Conservation (phyloP, 2,113 vertebrate species). For the Rhombomys opimus region DNA sequence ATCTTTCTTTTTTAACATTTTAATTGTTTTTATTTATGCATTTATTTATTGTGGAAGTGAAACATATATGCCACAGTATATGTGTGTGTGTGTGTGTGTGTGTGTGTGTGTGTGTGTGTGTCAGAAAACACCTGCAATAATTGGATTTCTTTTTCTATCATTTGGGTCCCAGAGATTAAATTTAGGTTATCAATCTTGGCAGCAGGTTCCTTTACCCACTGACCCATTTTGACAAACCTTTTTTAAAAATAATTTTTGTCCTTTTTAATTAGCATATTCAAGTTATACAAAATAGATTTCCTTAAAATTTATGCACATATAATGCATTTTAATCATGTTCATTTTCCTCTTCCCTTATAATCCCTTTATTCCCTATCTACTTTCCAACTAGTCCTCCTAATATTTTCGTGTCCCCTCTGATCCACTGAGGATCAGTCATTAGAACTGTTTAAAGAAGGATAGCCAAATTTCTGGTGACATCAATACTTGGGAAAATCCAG, state of each 20-base stretch:
- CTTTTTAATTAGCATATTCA: background rate
- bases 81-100: background rate
- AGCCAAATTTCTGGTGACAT: background rate
- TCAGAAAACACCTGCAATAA: background rate
- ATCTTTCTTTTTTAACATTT: background rate
- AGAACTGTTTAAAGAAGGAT: background rate
- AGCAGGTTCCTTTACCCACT: background rate
- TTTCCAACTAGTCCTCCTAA: background rate
- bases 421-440: background rate
- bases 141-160: background rate
- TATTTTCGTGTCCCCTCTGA: too few species aligned
- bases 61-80: background rate
- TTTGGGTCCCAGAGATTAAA: background rate
- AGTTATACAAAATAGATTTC: background rate
- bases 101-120: background rate
- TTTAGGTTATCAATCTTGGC: background rate
- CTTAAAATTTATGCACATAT: background rate
- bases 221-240: background rate
- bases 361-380: background rate
- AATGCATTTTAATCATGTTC: background rate
- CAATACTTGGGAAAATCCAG: background rate
- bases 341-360: background rate
- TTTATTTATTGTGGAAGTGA: background rate
- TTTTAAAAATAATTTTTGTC: background rate
- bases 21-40: background rate